Evolutionary conservation across 1,140 invertebrate species (phyloP).

Genomic region (Zaprionus taronus): DNA sequence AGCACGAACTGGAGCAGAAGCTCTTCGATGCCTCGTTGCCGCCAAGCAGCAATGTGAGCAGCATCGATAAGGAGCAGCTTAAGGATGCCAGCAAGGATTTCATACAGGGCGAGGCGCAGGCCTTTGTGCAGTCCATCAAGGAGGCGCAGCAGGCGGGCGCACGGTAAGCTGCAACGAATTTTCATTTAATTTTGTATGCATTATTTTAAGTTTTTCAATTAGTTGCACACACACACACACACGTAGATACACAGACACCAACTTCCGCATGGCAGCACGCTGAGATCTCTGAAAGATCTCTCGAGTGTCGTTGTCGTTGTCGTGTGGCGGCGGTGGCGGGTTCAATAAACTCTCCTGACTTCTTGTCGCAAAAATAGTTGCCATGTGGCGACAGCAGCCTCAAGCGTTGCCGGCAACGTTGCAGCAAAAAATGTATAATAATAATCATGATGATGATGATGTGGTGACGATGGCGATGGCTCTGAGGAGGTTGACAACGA

Average conservation of each 20-base stretch:
- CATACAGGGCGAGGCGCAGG: conserved; percentile 65
- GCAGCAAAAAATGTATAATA: conserved; percentile 35
- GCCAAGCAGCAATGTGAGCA: conserved; percentile 54
- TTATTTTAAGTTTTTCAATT: conserved; percentile 48
- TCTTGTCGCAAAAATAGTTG: conserved; percentile 75
- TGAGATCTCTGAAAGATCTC: conserved; percentile 1
- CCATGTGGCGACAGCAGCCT: conserved; percentile 58
- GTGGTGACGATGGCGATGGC: conserved; percentile 22
- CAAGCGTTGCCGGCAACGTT: conserved; percentile 32
- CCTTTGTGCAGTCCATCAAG: conserved; percentile 74
- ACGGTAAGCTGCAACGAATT: conserved; percentile 57
- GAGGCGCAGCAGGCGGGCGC: conserved; percentile 66
- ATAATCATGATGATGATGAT: conserved; percentile 32
- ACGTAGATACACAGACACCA: not conserved
- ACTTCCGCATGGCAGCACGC: conserved; percentile 58
- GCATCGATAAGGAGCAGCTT: conserved; percentile 49
- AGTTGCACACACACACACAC: conserved; percentile 23
- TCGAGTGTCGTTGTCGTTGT: not conserved
- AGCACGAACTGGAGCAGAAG: conserved; percentile 52
- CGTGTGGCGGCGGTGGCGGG: conserved; percentile 20
- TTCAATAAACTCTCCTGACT: conserved; percentile 70
- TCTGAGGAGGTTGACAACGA: conserved; percentile 38
- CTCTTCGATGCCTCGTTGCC: conserved; percentile 47
- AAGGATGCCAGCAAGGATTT: conserved; percentile 80
- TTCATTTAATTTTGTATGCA: conserved; percentile 31